These are phyloP conservation scores for Cerastis rubricosa DNA, from an alignment of 2,888 invertebrate species.

Conservation along the genomic window DNA sequence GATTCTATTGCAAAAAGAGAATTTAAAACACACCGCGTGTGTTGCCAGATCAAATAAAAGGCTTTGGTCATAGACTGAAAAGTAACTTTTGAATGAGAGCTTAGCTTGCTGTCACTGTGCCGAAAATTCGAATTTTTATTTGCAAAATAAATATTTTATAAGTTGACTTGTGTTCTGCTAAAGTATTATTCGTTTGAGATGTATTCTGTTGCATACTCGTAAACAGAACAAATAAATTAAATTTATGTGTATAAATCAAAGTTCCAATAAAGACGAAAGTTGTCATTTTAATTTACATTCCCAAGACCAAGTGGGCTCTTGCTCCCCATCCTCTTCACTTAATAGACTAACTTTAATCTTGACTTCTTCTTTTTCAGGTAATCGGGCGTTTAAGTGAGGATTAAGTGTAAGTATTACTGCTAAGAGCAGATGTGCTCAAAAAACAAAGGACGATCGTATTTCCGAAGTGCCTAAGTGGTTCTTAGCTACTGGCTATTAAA, in stretches of 20 bases:
- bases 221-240: background rate
- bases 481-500: background rate
- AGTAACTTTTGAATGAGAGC: slow-evolving; percentile 31
- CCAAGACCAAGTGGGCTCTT: slow-evolving; percentile 3
- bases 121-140: slow-evolving; percentile 8
- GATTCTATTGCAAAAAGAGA: slow-evolving; percentile 31
- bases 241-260: background rate
- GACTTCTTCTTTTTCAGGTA: slow-evolving; percentile 66
- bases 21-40: slow-evolving; percentile 10
- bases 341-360: slow-evolving; percentile 60
- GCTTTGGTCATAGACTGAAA: slow-evolving; percentile 25
- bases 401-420: slow-evolving; percentile 68
- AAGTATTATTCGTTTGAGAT: background rate
- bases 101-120: background rate
- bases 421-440: slow-evolving; percentile 34
- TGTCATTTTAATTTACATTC: slow-evolving; percentile 11
- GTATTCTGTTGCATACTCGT: background rate
- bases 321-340: background rate
- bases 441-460: slow-evolving; percentile 37
- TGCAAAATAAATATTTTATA: background rate
- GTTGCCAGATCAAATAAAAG: slow-evolving; percentile 38
- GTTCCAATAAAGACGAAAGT: background rate
- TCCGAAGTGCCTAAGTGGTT: slow-evolving; percentile 21
- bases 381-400: slow-evolving; percentile 54
- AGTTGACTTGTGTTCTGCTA: background rate